Conservation (phyloP, 2,888 invertebrate species). For the Rugalucina vietnamica region DNA sequence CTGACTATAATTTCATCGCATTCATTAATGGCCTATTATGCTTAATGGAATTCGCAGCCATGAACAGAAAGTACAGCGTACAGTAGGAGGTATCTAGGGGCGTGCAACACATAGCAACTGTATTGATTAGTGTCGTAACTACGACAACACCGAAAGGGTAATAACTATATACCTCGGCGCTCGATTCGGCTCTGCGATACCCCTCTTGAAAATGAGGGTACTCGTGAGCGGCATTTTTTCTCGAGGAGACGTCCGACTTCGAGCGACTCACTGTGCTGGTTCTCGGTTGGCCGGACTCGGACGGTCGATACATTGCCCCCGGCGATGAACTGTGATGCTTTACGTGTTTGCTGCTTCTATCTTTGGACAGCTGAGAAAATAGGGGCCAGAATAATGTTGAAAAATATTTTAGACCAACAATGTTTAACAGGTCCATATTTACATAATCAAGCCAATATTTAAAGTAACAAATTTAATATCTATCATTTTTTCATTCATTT, state of each 20-base stretch:
- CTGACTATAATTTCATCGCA: too few species aligned
- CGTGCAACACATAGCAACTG: conserved; percentile 15
- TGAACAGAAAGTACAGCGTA: background rate
- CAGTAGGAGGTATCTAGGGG: background rate
- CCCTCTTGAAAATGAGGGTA: conserved; percentile 41
- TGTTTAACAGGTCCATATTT: too few species aligned
- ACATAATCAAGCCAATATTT: too few species aligned
- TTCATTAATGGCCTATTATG: too few species aligned
- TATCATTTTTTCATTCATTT: too few species aligned
- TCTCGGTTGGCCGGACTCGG: conserved; percentile 49
- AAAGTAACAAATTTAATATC: too few species aligned
- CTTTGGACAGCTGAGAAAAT: conserved; percentile 52
- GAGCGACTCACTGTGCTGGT: conserved; percentile 68
- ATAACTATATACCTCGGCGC: conserved; percentile 57
- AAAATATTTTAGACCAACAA: too few species aligned
- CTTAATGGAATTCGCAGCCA: too few species aligned
- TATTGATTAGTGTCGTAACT: conserved; percentile 7
- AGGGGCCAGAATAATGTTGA: too few species aligned
- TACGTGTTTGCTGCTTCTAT: conserved; percentile 68
- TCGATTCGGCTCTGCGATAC: conserved; percentile 59
- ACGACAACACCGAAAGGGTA: conserved; percentile 5
- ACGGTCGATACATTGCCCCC: conserved; percentile 67
- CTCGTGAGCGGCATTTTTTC: conserved; percentile 60
- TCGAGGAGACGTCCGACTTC: conserved; percentile 73
- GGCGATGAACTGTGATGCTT: conserved; percentile 79